These are phyloP conservation scores for Diachasmimorpha longicaudata DNA, from an alignment of 1,140 invertebrate species.

Conservation along the genomic window DNA sequence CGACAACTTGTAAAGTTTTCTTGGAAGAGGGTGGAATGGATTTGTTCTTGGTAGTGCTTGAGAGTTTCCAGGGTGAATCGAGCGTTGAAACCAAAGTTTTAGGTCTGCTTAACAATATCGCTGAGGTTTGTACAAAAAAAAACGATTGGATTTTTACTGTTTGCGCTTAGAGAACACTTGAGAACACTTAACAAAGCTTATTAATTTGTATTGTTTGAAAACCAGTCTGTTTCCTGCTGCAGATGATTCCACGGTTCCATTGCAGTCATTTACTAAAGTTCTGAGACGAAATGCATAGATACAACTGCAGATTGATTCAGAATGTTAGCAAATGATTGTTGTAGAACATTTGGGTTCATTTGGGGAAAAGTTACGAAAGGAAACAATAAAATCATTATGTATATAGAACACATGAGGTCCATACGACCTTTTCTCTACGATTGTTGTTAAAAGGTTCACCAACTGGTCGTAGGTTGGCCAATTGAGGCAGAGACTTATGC, in stretches of 20 bases:
- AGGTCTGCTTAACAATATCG: conserved; percentile 82
- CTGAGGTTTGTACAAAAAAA: conserved; percentile 68
- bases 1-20: conserved; percentile 77
- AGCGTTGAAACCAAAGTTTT: conserved; percentile 83
- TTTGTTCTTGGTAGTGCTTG: conserved; percentile 73
- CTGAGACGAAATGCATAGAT: too few relatives aligned
- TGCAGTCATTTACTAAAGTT: too few relatives aligned
- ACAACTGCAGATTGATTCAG: too few relatives aligned
- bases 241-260: too few relatives aligned
- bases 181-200: too few relatives aligned
- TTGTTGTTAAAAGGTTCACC: conserved; percentile 29
- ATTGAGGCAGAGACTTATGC: conserved; percentile 69
- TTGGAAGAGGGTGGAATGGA: conserved; percentile 74
- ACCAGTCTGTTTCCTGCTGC: too few relatives aligned
- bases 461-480: conserved; percentile 47
- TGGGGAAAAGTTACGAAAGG: background rate
- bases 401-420: conserved; percentile 11
- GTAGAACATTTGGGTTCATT: too few relatives aligned
- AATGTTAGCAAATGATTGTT: too few relatives aligned
- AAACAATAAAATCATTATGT: background rate
- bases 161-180: too few relatives aligned
- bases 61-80: conserved; percentile 69
- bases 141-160: background rate
- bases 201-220: too few relatives aligned
- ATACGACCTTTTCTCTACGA: conserved; percentile 19